Percentiles rank a stretch among this genome's conserved stretches.
Conservation (phyloP, 2,888 invertebrate genomes). For the Trachelus iudaicus region DNA sequence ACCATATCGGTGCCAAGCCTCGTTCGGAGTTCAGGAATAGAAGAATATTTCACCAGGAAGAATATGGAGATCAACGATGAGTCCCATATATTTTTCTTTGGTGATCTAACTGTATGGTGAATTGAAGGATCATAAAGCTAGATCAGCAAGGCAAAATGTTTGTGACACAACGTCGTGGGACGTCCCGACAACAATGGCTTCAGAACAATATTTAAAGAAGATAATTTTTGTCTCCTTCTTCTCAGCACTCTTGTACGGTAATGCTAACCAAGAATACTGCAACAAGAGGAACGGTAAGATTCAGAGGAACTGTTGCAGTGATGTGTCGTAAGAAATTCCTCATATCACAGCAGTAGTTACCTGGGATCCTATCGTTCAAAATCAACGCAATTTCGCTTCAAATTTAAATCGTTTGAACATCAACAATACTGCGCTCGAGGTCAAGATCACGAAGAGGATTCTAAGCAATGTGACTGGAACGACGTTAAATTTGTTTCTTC, state of each 20-base stretch:
- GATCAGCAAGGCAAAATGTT: slow-evolving; percentile 61
- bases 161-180: slow-evolving; percentile 41
- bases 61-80: neutral
- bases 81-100: slow-evolving; percentile 67
- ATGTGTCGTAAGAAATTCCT: slow-evolving; percentile 46
- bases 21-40: neutral
- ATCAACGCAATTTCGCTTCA: slow-evolving; percentile 23
- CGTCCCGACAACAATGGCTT: neutral
- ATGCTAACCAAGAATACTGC: neutral
- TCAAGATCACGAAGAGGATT: neutral
- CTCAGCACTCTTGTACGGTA: neutral
- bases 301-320: slow-evolving; percentile 61
- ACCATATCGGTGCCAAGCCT: neutral
- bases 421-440: neutral
- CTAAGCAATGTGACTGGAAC: neutral
- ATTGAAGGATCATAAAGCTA: slow-evolving; percentile 64
- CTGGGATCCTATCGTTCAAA: slow-evolving; percentile 41
- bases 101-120: slow-evolving; percentile 70
- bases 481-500: neutral
- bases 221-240: neutral
- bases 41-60: neutral
- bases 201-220: neutral
- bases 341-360: slow-evolving; percentile 67
- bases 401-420: neutral
- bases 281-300: slow-evolving; percentile 43